Conservation (phyloP, 2,888 invertebrate genomes). For the Agrochola lota region DNA sequence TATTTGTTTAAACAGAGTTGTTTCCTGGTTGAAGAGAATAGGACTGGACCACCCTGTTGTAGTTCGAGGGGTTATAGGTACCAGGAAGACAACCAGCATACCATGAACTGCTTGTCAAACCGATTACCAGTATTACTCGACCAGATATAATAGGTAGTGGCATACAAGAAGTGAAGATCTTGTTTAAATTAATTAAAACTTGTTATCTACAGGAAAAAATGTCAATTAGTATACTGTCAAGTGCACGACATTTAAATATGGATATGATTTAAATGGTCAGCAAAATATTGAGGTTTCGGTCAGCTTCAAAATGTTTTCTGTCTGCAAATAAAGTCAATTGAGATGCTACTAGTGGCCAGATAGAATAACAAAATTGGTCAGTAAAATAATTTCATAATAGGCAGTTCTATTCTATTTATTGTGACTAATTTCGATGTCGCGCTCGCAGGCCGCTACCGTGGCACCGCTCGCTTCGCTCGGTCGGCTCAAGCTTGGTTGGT, state of each 20-base stretch:
- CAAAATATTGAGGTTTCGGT: not conserved
- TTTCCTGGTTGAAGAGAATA: constrained; percentile 26
- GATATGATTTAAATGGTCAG: not conserved
- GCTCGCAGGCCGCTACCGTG: not conserved
- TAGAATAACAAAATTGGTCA: not conserved
- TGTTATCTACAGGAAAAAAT: not conserved
- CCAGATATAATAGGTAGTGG: constrained; percentile 6
- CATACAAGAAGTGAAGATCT: not conserved
- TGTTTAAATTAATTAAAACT: not conserved
- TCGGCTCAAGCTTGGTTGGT: no score
- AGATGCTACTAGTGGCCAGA: not conserved
- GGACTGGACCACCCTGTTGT: constrained; percentile 37
- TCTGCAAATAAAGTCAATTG: not conserved
- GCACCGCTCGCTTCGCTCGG: no score
- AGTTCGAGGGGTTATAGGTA: constrained; percentile 16
- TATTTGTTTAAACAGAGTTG: constrained; percentile 25
- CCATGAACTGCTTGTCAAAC: constrained; percentile 22
- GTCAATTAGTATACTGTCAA: not conserved
- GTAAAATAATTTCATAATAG: not conserved
- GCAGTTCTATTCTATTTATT: not conserved
- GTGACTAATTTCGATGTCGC: not conserved
- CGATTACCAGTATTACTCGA: constrained; percentile 4
- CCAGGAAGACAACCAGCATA: constrained; percentile 11
- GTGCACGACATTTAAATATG: not conserved
- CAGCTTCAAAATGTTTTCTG: not conserved